These are phyloP conservation scores for Acanthococcus lagerstroemiae DNA, from an alignment of 2,888 invertebrate species.

Conservation along the genomic window DNA sequence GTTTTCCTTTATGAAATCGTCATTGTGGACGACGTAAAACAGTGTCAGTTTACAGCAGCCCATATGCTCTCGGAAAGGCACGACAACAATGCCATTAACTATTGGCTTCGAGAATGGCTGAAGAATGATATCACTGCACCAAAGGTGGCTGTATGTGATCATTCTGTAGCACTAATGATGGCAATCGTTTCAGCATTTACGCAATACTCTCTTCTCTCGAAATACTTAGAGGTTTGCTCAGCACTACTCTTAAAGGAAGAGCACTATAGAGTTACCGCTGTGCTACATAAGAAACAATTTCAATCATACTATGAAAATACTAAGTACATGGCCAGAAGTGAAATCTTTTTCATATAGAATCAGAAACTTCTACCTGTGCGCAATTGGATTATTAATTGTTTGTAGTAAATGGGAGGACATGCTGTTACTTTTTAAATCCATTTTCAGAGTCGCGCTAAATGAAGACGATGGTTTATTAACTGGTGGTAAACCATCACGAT, in stretches of 20 bases:
- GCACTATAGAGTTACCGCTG: no score
- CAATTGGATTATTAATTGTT: neutral
- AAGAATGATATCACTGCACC: conserved; percentile 13
- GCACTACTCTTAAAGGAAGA: neutral
- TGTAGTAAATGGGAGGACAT: no score
- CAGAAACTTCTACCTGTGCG: neutral
- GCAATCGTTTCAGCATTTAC: conserved; percentile 25
- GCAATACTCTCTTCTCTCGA: neutral
- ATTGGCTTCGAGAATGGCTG: conserved; percentile 31
- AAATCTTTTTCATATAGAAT: neutral
- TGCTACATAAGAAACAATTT: neutral
- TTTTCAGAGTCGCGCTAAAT: no score
- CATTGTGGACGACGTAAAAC: conserved; percentile 17
- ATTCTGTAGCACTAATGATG: conserved; percentile 22
- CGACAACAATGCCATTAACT: conserved; percentile 27
- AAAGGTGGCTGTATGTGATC: conserved; percentile 26
- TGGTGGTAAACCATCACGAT: no score
- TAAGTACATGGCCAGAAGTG: neutral
- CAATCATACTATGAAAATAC: neutral
- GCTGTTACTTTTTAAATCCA: no score
- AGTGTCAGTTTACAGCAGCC: conserved; percentile 24
- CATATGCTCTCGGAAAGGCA: conserved; percentile 33
- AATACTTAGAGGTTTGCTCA: conserved; percentile 28
- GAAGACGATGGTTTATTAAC: no score
- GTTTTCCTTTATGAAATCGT: conserved; percentile 28